Percentiles rank a stretch among this genome's conserved stretches.
phyloP scores from a whole-genome alignment of 2,113 vertebrate genomes.

The Coracopsis vasa region DNA sequence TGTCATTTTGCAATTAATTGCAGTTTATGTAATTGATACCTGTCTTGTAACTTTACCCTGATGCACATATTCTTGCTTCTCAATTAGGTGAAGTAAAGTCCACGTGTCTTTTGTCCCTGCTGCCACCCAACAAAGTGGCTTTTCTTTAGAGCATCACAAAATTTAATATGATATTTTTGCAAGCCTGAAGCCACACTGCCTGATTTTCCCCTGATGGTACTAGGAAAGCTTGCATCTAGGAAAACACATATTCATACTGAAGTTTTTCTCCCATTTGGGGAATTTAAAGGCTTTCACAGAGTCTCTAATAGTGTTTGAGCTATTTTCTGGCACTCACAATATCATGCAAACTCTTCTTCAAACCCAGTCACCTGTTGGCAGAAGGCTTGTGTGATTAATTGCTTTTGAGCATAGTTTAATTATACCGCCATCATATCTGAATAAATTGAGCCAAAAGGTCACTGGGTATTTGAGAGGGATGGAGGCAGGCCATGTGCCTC shows the following conservation, averaged over 20 bases:
- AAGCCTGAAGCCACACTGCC: neutral
- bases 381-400: neutral
- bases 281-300: neutral
- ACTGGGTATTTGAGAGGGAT: neutral
- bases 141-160: neutral
- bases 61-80: rapidly evolving
- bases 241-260: neutral
- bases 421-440: neutral
- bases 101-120: neutral
- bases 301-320: neutral
- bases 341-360: neutral
- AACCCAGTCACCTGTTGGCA: neutral
- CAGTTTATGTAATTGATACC: neutral
- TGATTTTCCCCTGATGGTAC: neutral
- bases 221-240: neutral
- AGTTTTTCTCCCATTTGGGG: neutral
- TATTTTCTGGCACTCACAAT: neutral
- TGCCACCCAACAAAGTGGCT: neutral
- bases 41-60: neutral
- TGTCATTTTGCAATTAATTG: neutral
- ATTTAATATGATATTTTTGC: neutral
- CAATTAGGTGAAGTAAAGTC: neutral
- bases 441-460: neutral
- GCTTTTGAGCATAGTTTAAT: neutral
- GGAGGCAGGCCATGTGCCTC: neutral